Evolutionary conservation across 2,797 vertebrate species (phyloP), one percentile per base, ranked within the genome.

Genomic region (Acrossocheilus wenchowensis): DNA sequence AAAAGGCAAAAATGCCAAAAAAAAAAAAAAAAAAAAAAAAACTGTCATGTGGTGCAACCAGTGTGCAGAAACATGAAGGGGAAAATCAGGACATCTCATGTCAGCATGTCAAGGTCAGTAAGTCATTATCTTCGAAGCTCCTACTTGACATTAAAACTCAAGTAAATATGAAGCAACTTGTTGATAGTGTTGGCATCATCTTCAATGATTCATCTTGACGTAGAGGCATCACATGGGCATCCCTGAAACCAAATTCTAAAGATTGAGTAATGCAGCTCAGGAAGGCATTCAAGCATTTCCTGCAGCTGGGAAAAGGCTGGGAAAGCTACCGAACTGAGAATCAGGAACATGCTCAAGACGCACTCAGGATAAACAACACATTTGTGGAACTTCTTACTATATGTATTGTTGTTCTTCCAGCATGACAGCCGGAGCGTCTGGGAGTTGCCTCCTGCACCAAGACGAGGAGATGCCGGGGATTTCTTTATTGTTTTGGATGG

Each of bases 401-500:
- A 36, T 4, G 34, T 36, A 64, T 88, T 89, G 82, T 81, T 87
- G 73, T 87, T 84, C 80, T 81, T 69, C 92, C 88, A 57, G 84
- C 89, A 72, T 79, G 88, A 84, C 72, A 85, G 84, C 75, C 62
- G 9, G 78, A 88, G 86, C 12, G 54, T 88, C 90, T 89, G 88
- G 83, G 86, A 89, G 75, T 91, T 90, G 92, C 88, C 90, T 84
- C 5, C 19, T 41, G 30, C 23, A 84, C 72, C 88, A 54, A 84
- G 84, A 83, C 83, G 30, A 82, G 83, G 85, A 89, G 87, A 89
- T 90, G 90, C 87, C 77, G 87, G 89, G 88, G 36, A 82, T 74
- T 77, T 89, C 87, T 91, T 92, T 91, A 92, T 94, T 95, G 94
- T 95, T 94, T 90, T 72, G 88, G 48, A 34, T 74, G 50, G 57